phyloP scores from a whole-genome alignment of 2,113 vertebrate species.

The Cynopterus brachyotis region DNA sequence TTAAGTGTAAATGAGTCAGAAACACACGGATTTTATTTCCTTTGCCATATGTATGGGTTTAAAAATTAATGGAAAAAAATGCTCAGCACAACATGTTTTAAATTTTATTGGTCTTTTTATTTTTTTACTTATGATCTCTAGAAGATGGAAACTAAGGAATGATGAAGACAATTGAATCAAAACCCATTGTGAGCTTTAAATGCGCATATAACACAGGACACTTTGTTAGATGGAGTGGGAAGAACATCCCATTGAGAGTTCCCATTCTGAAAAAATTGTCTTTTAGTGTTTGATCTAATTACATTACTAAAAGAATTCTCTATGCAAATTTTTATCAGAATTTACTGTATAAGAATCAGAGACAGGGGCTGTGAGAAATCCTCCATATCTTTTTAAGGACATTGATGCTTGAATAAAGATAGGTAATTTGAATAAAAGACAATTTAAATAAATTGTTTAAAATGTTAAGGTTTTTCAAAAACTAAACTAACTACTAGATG shows the following conservation, averaged over 20 bases:
- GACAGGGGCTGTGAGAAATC: neutral
- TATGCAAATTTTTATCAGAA: neutral
- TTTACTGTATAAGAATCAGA: neutral
- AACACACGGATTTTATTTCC: constrained; percentile 72
- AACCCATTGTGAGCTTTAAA: neutral
- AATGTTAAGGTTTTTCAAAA: neutral
- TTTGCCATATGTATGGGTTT: constrained; percentile 63
- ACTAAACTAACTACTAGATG: neutral
- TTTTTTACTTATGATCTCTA: constrained; percentile 30
- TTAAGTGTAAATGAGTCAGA: constrained; percentile 71
- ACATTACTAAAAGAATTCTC: neutral
- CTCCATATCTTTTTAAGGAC: neutral
- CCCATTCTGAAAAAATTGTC: neutral
- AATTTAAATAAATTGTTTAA: neutral
- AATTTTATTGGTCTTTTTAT: constrained; percentile 50
- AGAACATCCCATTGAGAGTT: neutral
- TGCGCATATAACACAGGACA: neutral
- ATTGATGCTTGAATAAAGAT: neutral
- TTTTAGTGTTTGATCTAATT: constrained; percentile 48
- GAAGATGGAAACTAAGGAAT: constrained; percentile 56
- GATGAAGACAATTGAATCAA: constrained; percentile 20
- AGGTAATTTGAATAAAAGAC: neutral
- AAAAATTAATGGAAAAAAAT: constrained; percentile 60
- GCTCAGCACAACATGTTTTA: constrained; percentile 17
- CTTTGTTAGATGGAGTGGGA: neutral